Conservation (phyloP, 1,140 invertebrate species). For the Asbolus verrucosus region DNA sequence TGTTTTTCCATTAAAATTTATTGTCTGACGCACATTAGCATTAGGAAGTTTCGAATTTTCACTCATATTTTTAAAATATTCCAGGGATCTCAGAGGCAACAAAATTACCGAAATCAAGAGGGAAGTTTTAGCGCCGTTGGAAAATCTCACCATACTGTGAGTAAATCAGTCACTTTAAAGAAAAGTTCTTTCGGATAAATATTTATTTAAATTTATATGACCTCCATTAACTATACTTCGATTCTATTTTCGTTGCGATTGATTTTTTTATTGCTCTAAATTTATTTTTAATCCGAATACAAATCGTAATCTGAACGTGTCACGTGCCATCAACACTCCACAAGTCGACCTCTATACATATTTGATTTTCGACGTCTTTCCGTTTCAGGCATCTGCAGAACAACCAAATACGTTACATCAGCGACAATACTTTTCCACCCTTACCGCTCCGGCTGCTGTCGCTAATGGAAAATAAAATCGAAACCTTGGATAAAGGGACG, state of each 20-base stretch:
- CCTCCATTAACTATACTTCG: no score
- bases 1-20: background rate
- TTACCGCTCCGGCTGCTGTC: constrained; percentile 26
- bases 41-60: no score
- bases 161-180: constrained; percentile 7
- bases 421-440: constrained; percentile 23
- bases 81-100: constrained; percentile 42
- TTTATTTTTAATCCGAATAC: no score
- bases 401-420: constrained; percentile 34
- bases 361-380: no score
- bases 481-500: constrained; percentile 15
- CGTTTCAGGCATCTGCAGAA: constrained; percentile 41
- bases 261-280: no score
- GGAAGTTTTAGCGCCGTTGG: constrained; percentile 23
- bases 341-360: no score
- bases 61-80: constrained; percentile 16
- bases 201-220: no score
- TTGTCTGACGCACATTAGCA: no score
- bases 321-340: no score
- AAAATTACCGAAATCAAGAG: constrained; percentile 22
- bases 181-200: no score
- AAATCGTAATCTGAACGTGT: no score
- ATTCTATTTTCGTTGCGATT: no score
- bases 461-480: constrained; percentile 43
- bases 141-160: constrained; percentile 25